Conservation (phyloP, 2,888 invertebrate genomes). For the Germaria angustata region DNA sequence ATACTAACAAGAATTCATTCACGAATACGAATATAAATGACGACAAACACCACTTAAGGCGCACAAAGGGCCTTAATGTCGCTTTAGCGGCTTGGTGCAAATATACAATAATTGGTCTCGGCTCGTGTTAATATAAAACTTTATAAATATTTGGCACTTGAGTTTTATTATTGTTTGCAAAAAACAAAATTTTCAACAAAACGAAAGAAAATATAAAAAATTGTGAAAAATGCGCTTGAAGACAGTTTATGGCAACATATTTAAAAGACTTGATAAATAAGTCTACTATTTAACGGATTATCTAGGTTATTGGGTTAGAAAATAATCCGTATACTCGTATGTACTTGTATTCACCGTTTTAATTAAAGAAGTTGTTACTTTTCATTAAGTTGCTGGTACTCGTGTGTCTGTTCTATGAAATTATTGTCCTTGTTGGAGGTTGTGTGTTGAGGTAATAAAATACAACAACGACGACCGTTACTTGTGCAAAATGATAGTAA, state of each 20-base stretch:
- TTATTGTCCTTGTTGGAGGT: constrained; percentile 66
- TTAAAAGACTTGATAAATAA: constrained; percentile 34
- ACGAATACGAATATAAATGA: neutral
- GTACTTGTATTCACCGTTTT: constrained; percentile 13
- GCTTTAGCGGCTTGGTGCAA: constrained; percentile 30
- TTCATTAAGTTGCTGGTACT: neutral
- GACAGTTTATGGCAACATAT: constrained; percentile 68
- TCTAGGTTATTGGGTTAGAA: constrained; percentile 60
- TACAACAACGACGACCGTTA: constrained; percentile 42
- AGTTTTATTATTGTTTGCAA: constrained; percentile 2
- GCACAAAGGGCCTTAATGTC: constrained; percentile 40
- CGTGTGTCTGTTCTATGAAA: constrained; percentile 14
- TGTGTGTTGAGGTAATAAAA: constrained; percentile 14
- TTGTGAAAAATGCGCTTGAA: constrained; percentile 17
- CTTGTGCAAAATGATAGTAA: constrained; percentile 30
- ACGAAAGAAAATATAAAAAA: constrained; percentile 49
- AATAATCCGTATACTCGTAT: constrained; percentile 11
- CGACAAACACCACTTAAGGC: constrained; percentile 16
- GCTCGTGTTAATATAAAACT: constrained; percentile 32
- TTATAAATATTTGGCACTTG: constrained; percentile 61
- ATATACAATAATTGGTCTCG: constrained; percentile 53
- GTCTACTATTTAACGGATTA: constrained; percentile 28
- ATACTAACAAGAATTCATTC: constrained; percentile 25
- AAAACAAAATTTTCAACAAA: constrained; percentile 45
- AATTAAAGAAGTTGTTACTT: constrained; percentile 25